phyloP scores from a whole-genome alignment of 2,113 vertebrate species.

The Percina caprodes region DNA sequence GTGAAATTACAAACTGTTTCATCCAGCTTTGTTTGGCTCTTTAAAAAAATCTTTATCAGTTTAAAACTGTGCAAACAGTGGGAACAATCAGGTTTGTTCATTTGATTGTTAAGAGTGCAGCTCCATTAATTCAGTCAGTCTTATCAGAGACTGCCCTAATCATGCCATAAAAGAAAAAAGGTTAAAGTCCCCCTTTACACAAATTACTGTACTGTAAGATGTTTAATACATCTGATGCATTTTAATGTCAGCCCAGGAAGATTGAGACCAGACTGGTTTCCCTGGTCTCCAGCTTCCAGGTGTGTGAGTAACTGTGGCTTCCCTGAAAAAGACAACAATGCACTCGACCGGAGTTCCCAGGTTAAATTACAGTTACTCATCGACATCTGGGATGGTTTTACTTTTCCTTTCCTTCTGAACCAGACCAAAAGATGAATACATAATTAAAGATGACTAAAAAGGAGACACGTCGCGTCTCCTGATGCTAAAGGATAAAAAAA shows the following conservation, averaged over 20 bases:
- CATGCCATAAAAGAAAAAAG: background rate
- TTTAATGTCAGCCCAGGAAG: background rate
- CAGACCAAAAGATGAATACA: background rate
- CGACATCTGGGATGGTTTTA: background rate
- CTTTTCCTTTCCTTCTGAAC: background rate
- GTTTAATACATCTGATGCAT: background rate
- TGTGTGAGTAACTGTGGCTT: background rate
- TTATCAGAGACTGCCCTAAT: background rate
- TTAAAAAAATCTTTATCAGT: background rate
- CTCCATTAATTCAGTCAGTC: background rate
- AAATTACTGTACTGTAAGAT: too few relatives aligned
- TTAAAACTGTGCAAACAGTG: background rate
- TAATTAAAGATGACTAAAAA: background rate
- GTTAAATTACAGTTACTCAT: background rate
- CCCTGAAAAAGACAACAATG: background rate
- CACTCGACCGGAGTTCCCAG: background rate
- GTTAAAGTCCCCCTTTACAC: background rate
- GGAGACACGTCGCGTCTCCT: background rate
- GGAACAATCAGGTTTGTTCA: background rate
- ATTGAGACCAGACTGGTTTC: background rate
- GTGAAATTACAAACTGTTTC: too few relatives aligned
- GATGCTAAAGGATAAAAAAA: background rate
- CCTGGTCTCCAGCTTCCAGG: background rate
- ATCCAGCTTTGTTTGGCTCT: too few relatives aligned
- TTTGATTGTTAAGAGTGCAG: background rate